These are phyloP conservation scores for Mallateleia sp. DNA, from an alignment of 2,888 invertebrate genomes.

Conservation along the genomic window DNA sequence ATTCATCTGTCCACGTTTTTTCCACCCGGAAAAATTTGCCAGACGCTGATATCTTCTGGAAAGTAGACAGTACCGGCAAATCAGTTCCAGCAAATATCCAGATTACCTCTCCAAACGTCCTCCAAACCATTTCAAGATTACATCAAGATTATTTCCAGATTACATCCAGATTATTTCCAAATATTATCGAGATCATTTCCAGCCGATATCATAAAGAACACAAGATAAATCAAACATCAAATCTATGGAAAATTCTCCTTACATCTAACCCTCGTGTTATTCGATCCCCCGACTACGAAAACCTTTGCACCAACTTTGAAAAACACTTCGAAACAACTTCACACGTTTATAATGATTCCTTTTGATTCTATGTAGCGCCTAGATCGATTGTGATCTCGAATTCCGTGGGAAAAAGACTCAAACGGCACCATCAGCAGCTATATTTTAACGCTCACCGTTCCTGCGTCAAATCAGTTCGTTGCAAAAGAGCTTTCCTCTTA, in stretches of 20 bases:
- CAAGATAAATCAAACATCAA: constrained; percentile 8
- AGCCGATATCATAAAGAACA: no score
- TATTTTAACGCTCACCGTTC: constrained; percentile 30
- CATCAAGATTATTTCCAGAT: no score
- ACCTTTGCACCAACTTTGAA: constrained; percentile 19
- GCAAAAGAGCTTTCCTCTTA: constrained; percentile 23
- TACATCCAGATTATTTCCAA: no score
- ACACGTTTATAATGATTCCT: constrained; percentile 35
- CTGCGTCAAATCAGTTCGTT: constrained; percentile 35
- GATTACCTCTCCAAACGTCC: no score
- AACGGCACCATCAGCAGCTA: constrained; percentile 14
- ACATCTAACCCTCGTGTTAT: not conserved
- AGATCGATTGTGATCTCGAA: constrained; percentile 28
- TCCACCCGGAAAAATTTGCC: no score
- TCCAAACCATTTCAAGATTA: no score
- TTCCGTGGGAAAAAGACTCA: not conserved
- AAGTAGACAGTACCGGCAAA: no score
- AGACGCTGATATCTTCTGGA: no score
- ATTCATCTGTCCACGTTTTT: no score
- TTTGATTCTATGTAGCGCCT: constrained; percentile 9
- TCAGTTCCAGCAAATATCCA: no score
- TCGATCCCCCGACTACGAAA: not conserved
- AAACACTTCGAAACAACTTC: constrained; percentile 15
- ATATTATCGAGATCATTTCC: no score
- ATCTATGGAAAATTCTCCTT: not conserved